These are phyloP conservation scores for Glaucopsyche alexis DNA, from an alignment of 2,888 invertebrate species.

Conservation along the genomic window DNA sequence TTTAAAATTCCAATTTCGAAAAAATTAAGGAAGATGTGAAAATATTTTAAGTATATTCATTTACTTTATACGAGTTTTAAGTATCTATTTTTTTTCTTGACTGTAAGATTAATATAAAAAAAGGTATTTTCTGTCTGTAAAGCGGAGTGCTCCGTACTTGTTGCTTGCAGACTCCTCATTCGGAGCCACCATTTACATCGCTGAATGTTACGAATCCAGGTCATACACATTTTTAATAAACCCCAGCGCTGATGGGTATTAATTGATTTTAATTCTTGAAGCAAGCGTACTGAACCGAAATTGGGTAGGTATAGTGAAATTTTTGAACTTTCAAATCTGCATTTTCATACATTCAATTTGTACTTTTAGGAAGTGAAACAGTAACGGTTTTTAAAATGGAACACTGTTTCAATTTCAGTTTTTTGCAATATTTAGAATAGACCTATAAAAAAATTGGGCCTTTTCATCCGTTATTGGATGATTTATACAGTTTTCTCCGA, in stretches of 20 bases:
- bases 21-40: background rate
- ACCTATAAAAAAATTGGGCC: no score
- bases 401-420: no score
- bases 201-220: background rate
- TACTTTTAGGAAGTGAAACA: no score
- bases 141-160: background rate
- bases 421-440: no score
- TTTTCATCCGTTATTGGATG: no score
- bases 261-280: slow-evolving; percentile 2
- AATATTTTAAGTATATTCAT: no score
- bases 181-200: background rate
- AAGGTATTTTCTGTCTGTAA: background rate
- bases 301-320: background rate
- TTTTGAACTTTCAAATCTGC: background rate
- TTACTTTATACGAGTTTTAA: background rate
- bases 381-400: background rate
- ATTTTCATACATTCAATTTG: background rate
- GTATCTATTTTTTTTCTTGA: background rate
- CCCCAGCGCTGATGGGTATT: background rate
- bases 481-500: no score
- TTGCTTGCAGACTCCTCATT: background rate
- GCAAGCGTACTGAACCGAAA: background rate
- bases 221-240: slow-evolving; percentile 15
- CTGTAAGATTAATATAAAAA: background rate
- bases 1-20: background rate